Base-by-base conservation (phyloP, 2,888 invertebrate genomes). In the Drosophila yooni region DNA sequence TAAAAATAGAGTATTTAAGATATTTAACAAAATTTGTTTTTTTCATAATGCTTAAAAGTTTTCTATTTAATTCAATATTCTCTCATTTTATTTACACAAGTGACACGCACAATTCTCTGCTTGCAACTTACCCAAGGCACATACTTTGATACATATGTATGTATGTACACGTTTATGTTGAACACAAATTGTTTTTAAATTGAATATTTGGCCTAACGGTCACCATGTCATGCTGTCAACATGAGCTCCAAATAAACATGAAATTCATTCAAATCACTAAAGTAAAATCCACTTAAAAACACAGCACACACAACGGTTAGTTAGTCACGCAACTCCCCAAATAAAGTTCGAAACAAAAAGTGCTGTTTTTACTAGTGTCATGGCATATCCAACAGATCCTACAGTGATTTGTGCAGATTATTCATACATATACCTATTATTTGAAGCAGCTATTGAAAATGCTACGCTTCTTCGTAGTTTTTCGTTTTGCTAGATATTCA, bases 151-250 rank as follows among this genome's bases (percentile, higher is more conserved):
- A 48, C 67, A 34, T 46, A 69, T 70, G 79, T 33, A 10, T 33
- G 33, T 33, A 11, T 33, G 10, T 33, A 33, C 54, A 21, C 21
- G 21, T 21, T 21, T 21, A 21, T 21, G 21, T 21, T 61, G 60
- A 59, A 48, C 56, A 51, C 59, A 67, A 68, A 60, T 76, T 70
- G 74, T 60, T 71, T 87, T 87, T 84, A 83, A 87, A 86, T 86
- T 88, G 88, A 90, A 87, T 89, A 90, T 90, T 90, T 83, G 83
- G 59, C 51, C 67, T 43, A 60, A 51, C 72, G 51, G 50, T 57
- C 50, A 58, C 43, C 57, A 56, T 71, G 88, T 72, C 86, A 87
- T 25, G 65, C 71, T 81, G 85, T 88, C 86, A 85, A 76, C 76
- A 81, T 58, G 74, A 53, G 66, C 74, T 75, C 62, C 81, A 63